Base-by-base conservation (phyloP, 2,888 invertebrate genomes). In the Leucophenga montana region DNA sequence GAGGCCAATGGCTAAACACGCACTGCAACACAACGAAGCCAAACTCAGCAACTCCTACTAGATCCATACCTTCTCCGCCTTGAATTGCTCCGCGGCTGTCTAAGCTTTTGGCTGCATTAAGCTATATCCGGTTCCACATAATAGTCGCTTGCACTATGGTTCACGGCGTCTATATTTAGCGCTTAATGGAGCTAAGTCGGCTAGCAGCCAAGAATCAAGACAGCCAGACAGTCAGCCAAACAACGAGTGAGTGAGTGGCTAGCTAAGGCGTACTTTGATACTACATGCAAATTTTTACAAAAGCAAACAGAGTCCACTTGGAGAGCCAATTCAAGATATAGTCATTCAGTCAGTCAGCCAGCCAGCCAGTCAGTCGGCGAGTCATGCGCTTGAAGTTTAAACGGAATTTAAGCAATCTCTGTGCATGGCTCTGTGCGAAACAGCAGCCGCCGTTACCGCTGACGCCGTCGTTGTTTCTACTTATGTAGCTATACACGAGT, bases 61-160 rank as follows among this genome's bases (percentile, higher is more conserved):
- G 11, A 39, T 39, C 5, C 11, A 11, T 11, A 8, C 39, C 39
- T 11, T 39, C 39, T 39, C 39, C 39, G 27, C 27, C 4, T 39
- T 8, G 11, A 39, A 39, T 39, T 39, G 39, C 39, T 5, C 39
- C 39, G 39, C 39, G 5, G 9, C 11, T 39, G 64, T 14, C 66
- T 73, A 22, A 70, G 62, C 73, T 62, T 54, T 66, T 70, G 69
- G 71, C 61, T 62, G 83, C 83, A 84, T 83, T 84, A 81, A 84
- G 80, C 84, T 83, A 85, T 86, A 86, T 86, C 86, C 86, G 86
- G 86, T 86, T 82, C 78, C 77, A 78, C 72, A 76, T 73, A 76
- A 76, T 75, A 72, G 73, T 66, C 73, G 69, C 66, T 71, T 73
- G 68, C 67, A 73, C 73, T 78, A 78, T 78, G 78, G 80, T 22